These are phyloP conservation scores for Acanthopagrus latus DNA, from an alignment of 2,797 vertebrate species.

Conservation along the genomic window DNA sequence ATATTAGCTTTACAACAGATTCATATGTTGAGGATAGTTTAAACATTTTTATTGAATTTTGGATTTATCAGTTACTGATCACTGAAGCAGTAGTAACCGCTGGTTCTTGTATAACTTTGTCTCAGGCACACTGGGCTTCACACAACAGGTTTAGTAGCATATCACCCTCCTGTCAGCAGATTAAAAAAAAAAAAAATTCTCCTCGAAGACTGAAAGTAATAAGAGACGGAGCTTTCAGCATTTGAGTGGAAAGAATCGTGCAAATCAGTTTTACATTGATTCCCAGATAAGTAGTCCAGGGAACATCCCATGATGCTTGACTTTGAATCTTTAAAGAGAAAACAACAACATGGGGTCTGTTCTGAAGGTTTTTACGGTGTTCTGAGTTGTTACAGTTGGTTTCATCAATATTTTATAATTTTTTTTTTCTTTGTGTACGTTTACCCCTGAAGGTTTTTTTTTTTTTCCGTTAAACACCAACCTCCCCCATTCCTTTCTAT, in stretches of 20 bases:
- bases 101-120: too few species aligned
- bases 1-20: too few species aligned
- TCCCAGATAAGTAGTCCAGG: neutral
- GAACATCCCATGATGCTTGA: constrained; percentile 15
- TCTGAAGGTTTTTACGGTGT: neutral
- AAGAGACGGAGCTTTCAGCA: neutral
- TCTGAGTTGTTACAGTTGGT: neutral
- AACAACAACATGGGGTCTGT: constrained; percentile 8
- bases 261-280: neutral
- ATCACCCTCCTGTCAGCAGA: neutral
- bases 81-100: too few species aligned
- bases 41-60: too few species aligned
- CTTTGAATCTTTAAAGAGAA: constrained; percentile 2
- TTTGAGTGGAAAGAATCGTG: neutral
- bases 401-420: constrained; percentile 11
- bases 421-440: constrained; percentile 4
- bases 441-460: constrained; percentile 34
- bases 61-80: too few species aligned
- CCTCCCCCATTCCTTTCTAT: constrained; percentile 68
- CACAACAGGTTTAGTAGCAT: neutral
- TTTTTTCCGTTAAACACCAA: constrained; percentile 40
- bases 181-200: neutral
- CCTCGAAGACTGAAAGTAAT: neutral
- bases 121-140: too few species aligned
- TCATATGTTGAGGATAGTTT: too few species aligned